phyloP scores from a whole-genome alignment of 2,888 invertebrate species.

The Pomacea canaliculata region DNA sequence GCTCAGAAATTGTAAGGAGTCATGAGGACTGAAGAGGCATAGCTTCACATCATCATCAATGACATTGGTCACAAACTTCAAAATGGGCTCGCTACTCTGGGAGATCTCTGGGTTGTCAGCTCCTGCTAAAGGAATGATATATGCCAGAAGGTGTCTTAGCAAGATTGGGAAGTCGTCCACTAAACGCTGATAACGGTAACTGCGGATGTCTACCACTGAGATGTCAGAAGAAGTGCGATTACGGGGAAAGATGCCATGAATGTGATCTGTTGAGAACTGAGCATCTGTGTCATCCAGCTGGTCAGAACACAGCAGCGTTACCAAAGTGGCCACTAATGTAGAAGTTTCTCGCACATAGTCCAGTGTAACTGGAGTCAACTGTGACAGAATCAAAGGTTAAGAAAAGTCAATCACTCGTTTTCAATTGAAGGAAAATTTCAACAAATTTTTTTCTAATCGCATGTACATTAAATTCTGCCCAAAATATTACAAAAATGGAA shows the following conservation, averaged over 20 bases:
- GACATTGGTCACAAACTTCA: conserved; percentile 59
- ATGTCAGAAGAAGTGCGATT: conserved; percentile 50
- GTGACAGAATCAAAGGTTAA: background rate
- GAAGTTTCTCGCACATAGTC: conserved; percentile 62
- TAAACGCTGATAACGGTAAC: conserved; percentile 62
- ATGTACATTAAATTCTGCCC: too few species aligned
- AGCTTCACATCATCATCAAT: conserved; percentile 56
- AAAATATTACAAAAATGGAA: too few species aligned
- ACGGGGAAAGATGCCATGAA: conserved; percentile 28
- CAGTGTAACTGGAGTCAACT: conserved; percentile 57
- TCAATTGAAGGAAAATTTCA: too few species aligned
- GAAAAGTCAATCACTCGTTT: too few species aligned
- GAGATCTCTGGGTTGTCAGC: conserved; percentile 57
- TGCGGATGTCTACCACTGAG: conserved; percentile 59
- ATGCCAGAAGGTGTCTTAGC: conserved; percentile 57
- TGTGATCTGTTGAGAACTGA: conserved; percentile 52
- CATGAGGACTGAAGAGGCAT: conserved; percentile 58
- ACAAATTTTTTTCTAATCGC: too few species aligned
- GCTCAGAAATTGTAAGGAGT: conserved; percentile 48
- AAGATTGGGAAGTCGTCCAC: conserved; percentile 58
- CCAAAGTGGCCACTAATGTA: conserved; percentile 62
- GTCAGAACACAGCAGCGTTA: conserved; percentile 60
- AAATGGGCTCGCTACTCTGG: conserved; percentile 53
- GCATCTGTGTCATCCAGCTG: conserved; percentile 59
- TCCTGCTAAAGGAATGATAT: conserved; percentile 58